Percentiles rank a stretch among this genome's conserved stretches.
Evolutionary conservation across 2,113 vertebrate genomes (phyloP).

Genomic region (Sclerurus mexicanus): DNA sequence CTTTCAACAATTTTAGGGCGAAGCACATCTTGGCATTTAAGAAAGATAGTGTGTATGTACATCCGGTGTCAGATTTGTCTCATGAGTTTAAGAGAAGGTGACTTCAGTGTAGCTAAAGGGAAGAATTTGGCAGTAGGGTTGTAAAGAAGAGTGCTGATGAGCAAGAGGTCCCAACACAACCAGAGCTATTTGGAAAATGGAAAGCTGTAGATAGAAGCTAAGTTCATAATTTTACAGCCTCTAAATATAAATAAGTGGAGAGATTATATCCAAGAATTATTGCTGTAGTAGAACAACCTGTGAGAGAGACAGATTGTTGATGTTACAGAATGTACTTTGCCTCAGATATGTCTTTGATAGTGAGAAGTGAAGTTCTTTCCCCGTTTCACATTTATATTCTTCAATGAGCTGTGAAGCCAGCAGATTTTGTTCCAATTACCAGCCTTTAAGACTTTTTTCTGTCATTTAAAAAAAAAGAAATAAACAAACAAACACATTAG

Average conservation of each 20-base stretch:
- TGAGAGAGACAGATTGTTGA: slow-evolving; percentile 14
- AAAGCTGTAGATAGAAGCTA: slow-evolving; percentile 40
- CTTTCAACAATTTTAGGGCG: background rate
- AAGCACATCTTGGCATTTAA: background rate
- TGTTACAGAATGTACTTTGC: slow-evolving; percentile 33
- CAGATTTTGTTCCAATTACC: slow-evolving; percentile 20
- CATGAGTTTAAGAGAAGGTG: background rate
- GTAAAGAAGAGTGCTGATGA: background rate
- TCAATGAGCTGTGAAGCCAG: slow-evolving; percentile 13
- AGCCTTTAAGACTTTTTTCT: background rate
- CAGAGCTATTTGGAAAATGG: background rate
- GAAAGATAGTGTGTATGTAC: background rate
- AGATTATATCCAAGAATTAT: slow-evolving; percentile 33
- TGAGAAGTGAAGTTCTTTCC: slow-evolving; percentile 3
- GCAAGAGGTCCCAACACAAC: background rate
- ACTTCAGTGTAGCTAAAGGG: background rate
- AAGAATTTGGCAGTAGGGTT: background rate
- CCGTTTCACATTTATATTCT: slow-evolving; percentile 20
- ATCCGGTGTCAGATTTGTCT: background rate
- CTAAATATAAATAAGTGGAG: slow-evolving; percentile 48
- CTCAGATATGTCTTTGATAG: slow-evolving; percentile 31
- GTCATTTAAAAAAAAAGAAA: background rate
- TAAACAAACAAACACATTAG: background rate
- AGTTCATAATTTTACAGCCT: slow-evolving; percentile 40
- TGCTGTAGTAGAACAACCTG: slow-evolving; percentile 17